A percentile compares a stretch with the other conserved stretches of the same genome.
Conservation (phyloP, 2,888 invertebrate species). For the Andrena trimmerana region DNA sequence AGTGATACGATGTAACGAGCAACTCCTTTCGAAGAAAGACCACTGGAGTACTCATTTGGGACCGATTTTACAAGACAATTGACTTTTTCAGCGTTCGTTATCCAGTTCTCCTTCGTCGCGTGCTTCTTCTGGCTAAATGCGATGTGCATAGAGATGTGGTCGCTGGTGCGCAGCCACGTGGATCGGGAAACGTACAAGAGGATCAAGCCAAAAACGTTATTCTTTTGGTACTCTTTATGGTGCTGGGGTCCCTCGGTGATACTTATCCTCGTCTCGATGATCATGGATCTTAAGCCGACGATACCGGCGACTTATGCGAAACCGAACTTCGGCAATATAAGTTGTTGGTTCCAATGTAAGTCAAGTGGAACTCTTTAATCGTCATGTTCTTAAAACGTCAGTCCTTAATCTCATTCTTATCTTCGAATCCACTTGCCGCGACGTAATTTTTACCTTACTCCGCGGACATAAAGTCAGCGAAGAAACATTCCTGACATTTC, state of each 20-base stretch:
- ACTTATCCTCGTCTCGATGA: conserved; percentile 87
- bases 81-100: conserved; percentile 87
- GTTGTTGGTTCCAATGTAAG: conserved; percentile 89
- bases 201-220: conserved; percentile 76
- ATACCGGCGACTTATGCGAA: conserved; percentile 88
- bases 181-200: conserved; percentile 58
- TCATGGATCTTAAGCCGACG: conserved; percentile 87
- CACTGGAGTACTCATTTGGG: neutral
- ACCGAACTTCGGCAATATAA: conserved; percentile 87
- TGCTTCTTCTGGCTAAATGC: conserved; percentile 90
- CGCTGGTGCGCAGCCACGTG: conserved; percentile 85
- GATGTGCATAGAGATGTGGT: conserved; percentile 89
- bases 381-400: neutral
- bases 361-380: conserved; percentile 50
- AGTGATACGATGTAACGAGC: neutral
- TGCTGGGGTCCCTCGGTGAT: conserved; percentile 87
- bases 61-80: conserved; percentile 42
- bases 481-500: too few relatives aligned
- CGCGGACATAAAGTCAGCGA: too few relatives aligned
- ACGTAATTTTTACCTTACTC: too few relatives aligned
- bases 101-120: conserved; percentile 89
- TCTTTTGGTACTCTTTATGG: conserved; percentile 87
- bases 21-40: conserved; percentile 16
- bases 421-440: too few relatives aligned
- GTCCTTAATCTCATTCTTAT: too few relatives aligned